Evolutionary conservation across 2,113 vertebrate species (phyloP), one percentile per base, ranked within the genome.

Genomic region (Oreotrochilus melanogaster): DNA sequence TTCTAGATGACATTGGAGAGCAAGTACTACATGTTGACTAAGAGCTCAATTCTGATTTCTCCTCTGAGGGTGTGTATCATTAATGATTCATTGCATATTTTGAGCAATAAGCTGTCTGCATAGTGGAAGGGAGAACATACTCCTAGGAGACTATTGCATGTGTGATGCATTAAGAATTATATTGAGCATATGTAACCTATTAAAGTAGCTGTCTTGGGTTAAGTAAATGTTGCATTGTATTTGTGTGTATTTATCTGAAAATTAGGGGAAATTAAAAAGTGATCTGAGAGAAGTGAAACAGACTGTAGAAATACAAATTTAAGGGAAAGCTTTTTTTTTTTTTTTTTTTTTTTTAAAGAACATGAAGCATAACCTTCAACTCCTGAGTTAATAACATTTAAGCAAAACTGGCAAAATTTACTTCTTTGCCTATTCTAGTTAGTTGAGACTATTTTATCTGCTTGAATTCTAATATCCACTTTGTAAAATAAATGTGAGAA

Each of bases 61-160:
- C 47, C 69, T 94, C 80, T 93, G 91, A 0, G 30, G 9, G 70
- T 87, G 69, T 84, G 39, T 86, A 75, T 95, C 93, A 95, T 97
- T 97, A 97, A 95, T 95, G 93, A 96, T 96, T 96, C 96, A 95
- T 87, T 92, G 92, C 73, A 53, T 93, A 95, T 91, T 91, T 97
- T 95, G 93, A 96, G 93, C 93, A 93, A 95, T 96, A 95, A 89
- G 83, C 94, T 95, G 86, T 85, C 92, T 92, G 86, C 48, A 51
- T 71, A 81, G 94, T 61, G 73, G 83, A 96, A 76, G 57, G 80
- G 72, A 96, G 65, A 67, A 27, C 9, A 5, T 23, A 74, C 53
- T 95, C 94, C 84, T 95, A 23, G 60, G 94, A 96, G 91, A 89
- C 39, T 64, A n/a, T 24, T 81, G 84, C 48, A 65, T 91, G 69